Evolutionary conservation across 2,797 vertebrate species (phyloP), one percentile per base, ranked within the genome.

Genomic region (Acropternis orthonyx): DNA sequence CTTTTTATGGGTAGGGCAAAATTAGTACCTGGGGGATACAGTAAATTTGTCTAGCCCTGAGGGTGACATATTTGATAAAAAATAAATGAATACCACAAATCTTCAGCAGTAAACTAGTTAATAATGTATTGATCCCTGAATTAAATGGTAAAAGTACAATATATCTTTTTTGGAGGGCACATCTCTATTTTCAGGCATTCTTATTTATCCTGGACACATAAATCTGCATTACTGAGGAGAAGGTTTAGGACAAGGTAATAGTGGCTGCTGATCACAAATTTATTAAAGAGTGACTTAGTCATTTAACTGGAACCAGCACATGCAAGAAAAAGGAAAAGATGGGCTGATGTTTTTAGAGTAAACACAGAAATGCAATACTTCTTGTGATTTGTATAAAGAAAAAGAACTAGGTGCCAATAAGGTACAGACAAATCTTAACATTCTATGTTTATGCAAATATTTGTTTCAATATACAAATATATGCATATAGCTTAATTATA

Each of bases 61-160:
- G n/a, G 43, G 34, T 72, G 34, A 55, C 36, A 46, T 1, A 23
- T 85, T 85, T 72, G 74, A 82, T 69, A 41, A 79, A 95, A 94
- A 88, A 81, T 71, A 93, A 90, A 95, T 95, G 71, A 92, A 86
- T 39, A 27, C 30, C 44, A 92, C 67, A 94, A 92, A 95, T 93
- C 89, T 88, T 93, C 62, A 76, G 71, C 61, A 75, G 67, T 54
- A 93, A 91, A 94, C 44, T 92, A 37, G 34, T 95, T 87, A 94
- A 95, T 90, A 93, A 96, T 82, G 22, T 82, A 95, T 94, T 79
- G 76, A 88, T 92, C 51, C 43, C 30, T 46, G 76, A 88, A 92
- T 37, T 71, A 74, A 76, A 41, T 28, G 30, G 24, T 49, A 79
- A 73, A 88, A 92, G 36, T 54, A 28, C 21, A 74, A 75, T 80